Percentiles rank a stretch among this genome's conserved stretches.
These are phyloP conservation scores for Cottus gobio DNA, from an alignment of 2,113 vertebrate species.

Conservation along the genomic window DNA sequence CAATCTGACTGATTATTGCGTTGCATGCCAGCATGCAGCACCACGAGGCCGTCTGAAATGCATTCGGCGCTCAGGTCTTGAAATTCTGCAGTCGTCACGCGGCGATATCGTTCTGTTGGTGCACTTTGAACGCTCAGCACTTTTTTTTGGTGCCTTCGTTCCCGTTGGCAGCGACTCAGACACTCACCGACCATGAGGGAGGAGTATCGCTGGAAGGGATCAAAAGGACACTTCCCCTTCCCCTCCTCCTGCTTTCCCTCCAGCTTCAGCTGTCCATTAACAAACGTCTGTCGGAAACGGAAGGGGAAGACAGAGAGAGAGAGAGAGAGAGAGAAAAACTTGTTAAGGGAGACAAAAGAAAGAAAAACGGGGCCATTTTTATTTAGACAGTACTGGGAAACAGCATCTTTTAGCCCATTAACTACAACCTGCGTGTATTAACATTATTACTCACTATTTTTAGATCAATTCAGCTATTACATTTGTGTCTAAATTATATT, in stretches of 20 bases:
- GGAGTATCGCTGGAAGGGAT: conserved; percentile 81
- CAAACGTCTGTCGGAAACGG: conserved; percentile 72
- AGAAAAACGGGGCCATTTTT: neutral
- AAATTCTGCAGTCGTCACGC: conserved; percentile 21
- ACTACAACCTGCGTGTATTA: neutral
- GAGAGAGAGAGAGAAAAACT: conserved; percentile 1
- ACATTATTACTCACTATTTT: neutral
- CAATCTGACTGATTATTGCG: neutral
- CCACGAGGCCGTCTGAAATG: neutral
- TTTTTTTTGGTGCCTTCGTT: conserved; percentile 16
- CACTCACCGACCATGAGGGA: conserved; percentile 85
- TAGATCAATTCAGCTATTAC: neutral
- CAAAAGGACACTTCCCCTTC: conserved; percentile 85
- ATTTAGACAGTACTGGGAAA: neutral
- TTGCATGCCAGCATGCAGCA: neutral
- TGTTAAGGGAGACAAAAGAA: conserved; percentile 1
- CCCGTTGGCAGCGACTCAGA: conserved; percentile 31
- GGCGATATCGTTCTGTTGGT: conserved; percentile 24
- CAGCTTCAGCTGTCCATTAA: conserved; percentile 75
- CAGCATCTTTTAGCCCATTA: neutral
- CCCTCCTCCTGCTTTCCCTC: conserved; percentile 79
- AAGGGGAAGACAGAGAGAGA: neutral
- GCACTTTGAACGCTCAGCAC: conserved; percentile 32
- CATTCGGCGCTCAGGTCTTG: neutral
- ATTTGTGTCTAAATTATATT: neutral